Evolutionary conservation across 2,797 vertebrate genomes (phyloP).

Genomic region (Esox lucius): DNA sequence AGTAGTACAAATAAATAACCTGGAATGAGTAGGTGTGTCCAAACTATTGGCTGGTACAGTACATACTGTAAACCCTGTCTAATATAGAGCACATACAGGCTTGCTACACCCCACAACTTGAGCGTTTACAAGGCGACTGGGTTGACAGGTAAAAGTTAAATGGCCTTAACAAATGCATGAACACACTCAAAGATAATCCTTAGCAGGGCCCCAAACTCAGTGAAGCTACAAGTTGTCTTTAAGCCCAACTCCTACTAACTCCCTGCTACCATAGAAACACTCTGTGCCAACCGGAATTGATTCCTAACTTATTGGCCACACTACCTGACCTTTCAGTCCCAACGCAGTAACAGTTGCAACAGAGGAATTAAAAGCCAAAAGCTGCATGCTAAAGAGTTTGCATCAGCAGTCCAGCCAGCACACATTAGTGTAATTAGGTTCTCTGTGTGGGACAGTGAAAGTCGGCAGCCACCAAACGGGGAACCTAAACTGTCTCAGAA

Average conservation of each 20-base stretch:
- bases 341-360: constrained; percentile 56
- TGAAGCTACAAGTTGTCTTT: too few relatives aligned
- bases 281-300: constrained; percentile 22
- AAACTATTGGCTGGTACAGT: constrained; percentile 10
- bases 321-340: constrained; percentile 28
- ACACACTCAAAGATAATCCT: too few relatives aligned
- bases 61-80: constrained; percentile 22
- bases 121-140: too few relatives aligned
- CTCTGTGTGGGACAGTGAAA: constrained; percentile 42
- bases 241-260: constrained; percentile 14
- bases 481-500: constrained; percentile 5
- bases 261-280: constrained; percentile 47
- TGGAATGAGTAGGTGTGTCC: too few relatives aligned
- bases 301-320: constrained; percentile 21
- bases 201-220: too few relatives aligned
- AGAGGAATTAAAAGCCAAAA: constrained; percentile 42
- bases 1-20: too few relatives aligned
- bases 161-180: too few relatives aligned
- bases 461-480: constrained; percentile 5
- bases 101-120: background rate
- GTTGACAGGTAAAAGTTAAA: too few relatives aligned
- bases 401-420: constrained; percentile 49
- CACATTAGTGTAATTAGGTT: constrained; percentile 34
- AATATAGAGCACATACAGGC: constrained; percentile 4
- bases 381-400: constrained; percentile 42